Conservation (phyloP, 2,113 vertebrate species). For the Acanthochromis polyacanthus region DNA sequence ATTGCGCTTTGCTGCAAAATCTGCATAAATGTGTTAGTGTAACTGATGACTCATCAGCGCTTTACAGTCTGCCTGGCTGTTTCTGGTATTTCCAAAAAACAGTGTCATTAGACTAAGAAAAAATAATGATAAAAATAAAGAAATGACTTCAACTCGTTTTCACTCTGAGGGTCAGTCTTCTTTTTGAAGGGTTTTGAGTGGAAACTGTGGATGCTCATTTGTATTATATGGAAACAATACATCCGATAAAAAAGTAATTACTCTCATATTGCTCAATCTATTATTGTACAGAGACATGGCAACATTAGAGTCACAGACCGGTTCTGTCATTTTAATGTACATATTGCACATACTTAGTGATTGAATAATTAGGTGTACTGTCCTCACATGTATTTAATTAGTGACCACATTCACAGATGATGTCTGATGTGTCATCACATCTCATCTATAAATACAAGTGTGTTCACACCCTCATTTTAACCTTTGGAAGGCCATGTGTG, state of each 20-base stretch:
- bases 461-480: background rate
- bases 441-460: background rate
- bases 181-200: background rate
- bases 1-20: background rate
- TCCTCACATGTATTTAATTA: background rate
- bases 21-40: constrained; percentile 1
- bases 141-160: background rate
- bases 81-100: background rate
- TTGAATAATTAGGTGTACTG: background rate
- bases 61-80: constrained; percentile 3
- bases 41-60: constrained; percentile 17
- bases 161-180: background rate
- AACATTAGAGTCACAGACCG: background rate
- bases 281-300: background rate
- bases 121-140: background rate
- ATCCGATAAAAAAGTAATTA: background rate
- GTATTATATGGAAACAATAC: background rate
- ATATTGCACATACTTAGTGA: background rate
- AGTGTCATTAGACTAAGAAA: background rate
- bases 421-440: background rate
- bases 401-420: background rate
- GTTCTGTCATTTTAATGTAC: too few species aligned
- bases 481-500: background rate
- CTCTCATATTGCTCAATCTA: too few species aligned
- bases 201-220: background rate